Evolutionary conservation across 2,888 invertebrate species (phyloP).

Genomic region (Nyleta sp.): DNA sequence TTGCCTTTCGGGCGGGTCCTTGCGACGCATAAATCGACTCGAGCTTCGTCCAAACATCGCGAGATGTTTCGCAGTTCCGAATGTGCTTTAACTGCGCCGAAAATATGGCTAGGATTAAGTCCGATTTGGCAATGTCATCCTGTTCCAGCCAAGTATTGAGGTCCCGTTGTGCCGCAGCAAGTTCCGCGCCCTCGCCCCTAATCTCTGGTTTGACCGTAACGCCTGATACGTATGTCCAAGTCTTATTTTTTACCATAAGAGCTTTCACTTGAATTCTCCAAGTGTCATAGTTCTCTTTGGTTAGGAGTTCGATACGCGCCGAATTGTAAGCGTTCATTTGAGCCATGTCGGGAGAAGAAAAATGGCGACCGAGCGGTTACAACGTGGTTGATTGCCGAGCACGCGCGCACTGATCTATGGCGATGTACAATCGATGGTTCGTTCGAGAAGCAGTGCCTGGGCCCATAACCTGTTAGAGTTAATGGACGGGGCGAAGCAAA

Average conservation of each 20-base stretch:
- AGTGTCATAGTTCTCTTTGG: conserved; percentile 16
- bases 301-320: background rate
- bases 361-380: too few species aligned
- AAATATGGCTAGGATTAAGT: background rate
- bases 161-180: background rate
- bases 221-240: conserved; percentile 34
- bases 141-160: background rate
- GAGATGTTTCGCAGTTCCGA: background rate
- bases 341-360: background rate
- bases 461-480: background rate
- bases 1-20: background rate
- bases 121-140: background rate
- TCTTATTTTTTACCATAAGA: conserved; percentile 3
- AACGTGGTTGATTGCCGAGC: too few species aligned
- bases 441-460: background rate
- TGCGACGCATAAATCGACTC: background rate
- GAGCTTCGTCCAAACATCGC: background rate
- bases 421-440: background rate
- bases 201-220: background rate
- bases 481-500: too few species aligned
- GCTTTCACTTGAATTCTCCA: conserved; percentile 18
- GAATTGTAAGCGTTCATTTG: background rate
- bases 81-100: background rate
- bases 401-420: background rate
- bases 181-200: background rate